Evolutionary conservation across 1,140 invertebrate genomes (phyloP).

Genomic region (Pachypsylla venusta): DNA sequence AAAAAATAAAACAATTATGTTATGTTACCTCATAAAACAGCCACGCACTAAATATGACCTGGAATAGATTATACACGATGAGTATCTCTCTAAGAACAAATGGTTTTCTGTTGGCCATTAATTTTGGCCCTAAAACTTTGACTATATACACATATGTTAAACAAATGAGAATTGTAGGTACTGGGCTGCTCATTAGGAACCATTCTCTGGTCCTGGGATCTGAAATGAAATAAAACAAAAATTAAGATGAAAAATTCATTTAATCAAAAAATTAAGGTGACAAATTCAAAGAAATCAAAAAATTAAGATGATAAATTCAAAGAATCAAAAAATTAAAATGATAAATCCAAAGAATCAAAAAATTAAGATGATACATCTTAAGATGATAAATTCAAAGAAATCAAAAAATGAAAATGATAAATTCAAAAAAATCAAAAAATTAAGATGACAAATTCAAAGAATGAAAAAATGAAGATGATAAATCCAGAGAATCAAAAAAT

Average conservation of each 20-base stretch:
- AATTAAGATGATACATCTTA: too few relatives aligned
- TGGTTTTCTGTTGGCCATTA: constrained; percentile 83
- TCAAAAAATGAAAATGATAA: too few relatives aligned
- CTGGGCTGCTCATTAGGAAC: constrained; percentile 66
- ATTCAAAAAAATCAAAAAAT: too few relatives aligned
- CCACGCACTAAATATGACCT: constrained; percentile 72
- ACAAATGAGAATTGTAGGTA: constrained; percentile 62
- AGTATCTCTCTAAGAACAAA: constrained; percentile 62
- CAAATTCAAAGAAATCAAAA: too few relatives aligned
- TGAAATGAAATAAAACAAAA: constrained; percentile 27
- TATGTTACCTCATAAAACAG: constrained; percentile 72
- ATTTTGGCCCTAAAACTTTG: constrained; percentile 61
- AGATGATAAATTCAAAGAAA: too few relatives aligned
- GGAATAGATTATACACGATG: constrained; percentile 70
- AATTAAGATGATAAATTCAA: too few relatives aligned
- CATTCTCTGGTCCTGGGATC: constrained; percentile 71
- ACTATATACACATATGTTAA: constrained; percentile 60
- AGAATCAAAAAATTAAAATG: too few relatives aligned
- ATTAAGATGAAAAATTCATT: neutral
- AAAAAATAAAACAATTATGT: too few relatives aligned
- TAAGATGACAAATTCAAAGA: too few relatives aligned
- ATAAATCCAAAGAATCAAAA: too few relatives aligned
- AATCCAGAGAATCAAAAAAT: too few relatives aligned
- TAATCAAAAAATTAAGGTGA: neutral
- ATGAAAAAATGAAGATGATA: too few relatives aligned